Evolutionary conservation across 1,140 invertebrate species (phyloP).

Genomic region (Sitobion miscanthi): DNA sequence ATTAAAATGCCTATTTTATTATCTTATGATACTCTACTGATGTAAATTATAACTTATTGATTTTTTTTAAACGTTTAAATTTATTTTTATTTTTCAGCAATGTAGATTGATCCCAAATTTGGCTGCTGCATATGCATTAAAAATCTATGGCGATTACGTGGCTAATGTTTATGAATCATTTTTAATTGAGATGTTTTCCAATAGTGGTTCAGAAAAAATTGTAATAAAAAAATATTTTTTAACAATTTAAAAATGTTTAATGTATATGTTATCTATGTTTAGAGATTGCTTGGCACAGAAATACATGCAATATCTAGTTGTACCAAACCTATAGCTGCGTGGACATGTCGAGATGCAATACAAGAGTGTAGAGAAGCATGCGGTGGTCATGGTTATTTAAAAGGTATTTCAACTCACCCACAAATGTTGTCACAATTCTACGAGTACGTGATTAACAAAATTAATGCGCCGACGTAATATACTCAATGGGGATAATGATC

Average conservation of each 20-base stretch:
- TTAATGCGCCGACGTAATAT: not conserved
- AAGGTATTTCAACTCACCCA: conserved; percentile 66
- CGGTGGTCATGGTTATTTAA: conserved; percentile 81
- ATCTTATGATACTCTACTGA: not conserved
- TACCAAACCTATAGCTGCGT: conserved; percentile 84
- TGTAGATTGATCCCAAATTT: conserved; percentile 89
- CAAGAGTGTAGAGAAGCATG: conserved; percentile 92
- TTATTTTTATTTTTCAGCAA: conserved; percentile 75
- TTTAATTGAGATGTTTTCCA: conserved; percentile 67
- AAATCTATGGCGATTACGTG: conserved; percentile 72
- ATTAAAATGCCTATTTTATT: not conserved
- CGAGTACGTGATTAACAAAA: not conserved
- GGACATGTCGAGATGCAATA: conserved; percentile 82
- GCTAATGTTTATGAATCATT: conserved; percentile 66
- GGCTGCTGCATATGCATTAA: conserved; percentile 79
- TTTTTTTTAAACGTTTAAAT: conserved; percentile 79
- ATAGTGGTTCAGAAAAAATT: conserved; percentile 65
- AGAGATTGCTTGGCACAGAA: conserved; percentile 78
- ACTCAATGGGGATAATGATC: too few species aligned
- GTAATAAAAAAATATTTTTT: conserved; percentile 39
- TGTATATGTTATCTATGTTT: conserved; percentile 28
- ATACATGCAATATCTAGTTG: conserved; percentile 90
- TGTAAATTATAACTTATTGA: not conserved
- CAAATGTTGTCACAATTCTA: not conserved
- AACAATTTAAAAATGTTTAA: not conserved